phyloP scores from a whole-genome alignment of 2,888 invertebrate genomes.

The Serripes groenlandicus region DNA sequence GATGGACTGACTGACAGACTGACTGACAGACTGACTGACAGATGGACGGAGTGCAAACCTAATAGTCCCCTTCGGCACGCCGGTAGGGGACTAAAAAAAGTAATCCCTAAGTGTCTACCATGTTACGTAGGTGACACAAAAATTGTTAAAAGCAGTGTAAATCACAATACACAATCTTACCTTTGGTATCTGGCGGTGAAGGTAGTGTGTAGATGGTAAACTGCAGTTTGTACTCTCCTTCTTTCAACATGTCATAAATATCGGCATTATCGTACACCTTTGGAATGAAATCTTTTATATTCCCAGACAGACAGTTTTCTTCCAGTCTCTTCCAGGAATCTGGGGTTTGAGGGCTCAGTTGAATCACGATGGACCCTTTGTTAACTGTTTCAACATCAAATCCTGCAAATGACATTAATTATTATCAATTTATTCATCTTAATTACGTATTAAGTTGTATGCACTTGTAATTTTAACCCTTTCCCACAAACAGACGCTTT shows the following conservation, averaged over 20 bases:
- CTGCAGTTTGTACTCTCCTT: conserved; percentile 61
- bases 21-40: too few species aligned
- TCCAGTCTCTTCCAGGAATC: conserved; percentile 59
- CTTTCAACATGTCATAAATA: conserved; percentile 43
- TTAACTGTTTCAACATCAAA: conserved; percentile 60
- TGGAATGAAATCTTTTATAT: conserved; percentile 67
- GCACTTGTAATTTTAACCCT: too few species aligned
- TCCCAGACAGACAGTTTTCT: conserved; percentile 58
- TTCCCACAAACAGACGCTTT: background rate
- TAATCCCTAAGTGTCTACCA: too few species aligned
- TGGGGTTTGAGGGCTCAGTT: conserved; percentile 45
- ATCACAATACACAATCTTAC: too few species aligned
- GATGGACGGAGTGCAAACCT: too few species aligned
- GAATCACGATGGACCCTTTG: conserved; percentile 66
- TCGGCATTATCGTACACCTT: conserved; percentile 58
- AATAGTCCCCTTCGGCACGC: too few species aligned
- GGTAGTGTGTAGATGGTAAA: conserved; percentile 64
- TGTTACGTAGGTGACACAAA: too few species aligned
- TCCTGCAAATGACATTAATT: conserved; percentile 27
- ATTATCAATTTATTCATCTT: too few species aligned
- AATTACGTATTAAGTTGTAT: too few species aligned
- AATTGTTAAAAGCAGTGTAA: too few species aligned
- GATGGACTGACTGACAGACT: too few species aligned
- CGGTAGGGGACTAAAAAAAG: too few species aligned
- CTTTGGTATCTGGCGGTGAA: conserved; percentile 26